A percentile compares a stretch with the other conserved stretches of the same genome.
phyloP scores from a whole-genome alignment of 2,797 vertebrate genomes.

The Acanthurus tractus region DNA sequence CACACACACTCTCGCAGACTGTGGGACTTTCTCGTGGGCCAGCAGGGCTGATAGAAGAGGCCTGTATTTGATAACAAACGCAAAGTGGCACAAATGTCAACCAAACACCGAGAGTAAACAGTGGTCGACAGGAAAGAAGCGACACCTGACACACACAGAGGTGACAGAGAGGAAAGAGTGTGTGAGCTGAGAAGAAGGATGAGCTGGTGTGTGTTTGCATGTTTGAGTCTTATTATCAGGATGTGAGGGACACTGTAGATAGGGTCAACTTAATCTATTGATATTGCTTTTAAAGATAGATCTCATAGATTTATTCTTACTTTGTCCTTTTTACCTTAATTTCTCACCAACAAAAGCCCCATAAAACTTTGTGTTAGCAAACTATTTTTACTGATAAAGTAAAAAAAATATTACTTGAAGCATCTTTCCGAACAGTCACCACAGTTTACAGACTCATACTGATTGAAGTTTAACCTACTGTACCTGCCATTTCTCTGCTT shows the following conservation, averaged over 20 bases:
- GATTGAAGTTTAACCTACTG: too few species aligned
- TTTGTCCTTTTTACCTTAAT: neutral
- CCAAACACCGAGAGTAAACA: constrained; percentile 56
- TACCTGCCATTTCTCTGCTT: too few species aligned
- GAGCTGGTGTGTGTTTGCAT: constrained; percentile 11
- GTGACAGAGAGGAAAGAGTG: neutral
- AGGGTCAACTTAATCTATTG: neutral
- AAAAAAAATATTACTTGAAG: neutral
- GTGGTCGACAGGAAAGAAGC: constrained; percentile 20
- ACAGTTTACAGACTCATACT: too few species aligned
- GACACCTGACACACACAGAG: constrained; percentile 48
- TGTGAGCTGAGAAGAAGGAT: neutral
- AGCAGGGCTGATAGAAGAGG: constrained; percentile 21
- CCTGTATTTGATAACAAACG: constrained; percentile 61
- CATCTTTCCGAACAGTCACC: too few species aligned
- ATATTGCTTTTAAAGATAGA: neutral
- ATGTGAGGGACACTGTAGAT: neutral
- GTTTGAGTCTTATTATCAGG: neutral
- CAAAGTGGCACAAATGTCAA: constrained; percentile 47
- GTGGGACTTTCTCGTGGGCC: constrained; percentile 40
- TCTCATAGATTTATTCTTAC: neutral
- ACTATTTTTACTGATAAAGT: neutral
- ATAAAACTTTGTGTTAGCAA: too few species aligned
- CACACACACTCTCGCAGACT: constrained; percentile 9
- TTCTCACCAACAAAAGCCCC: neutral